phyloP scores from a whole-genome alignment of 2,797 vertebrate species.

The Eleutherodactylus coqui region DNA sequence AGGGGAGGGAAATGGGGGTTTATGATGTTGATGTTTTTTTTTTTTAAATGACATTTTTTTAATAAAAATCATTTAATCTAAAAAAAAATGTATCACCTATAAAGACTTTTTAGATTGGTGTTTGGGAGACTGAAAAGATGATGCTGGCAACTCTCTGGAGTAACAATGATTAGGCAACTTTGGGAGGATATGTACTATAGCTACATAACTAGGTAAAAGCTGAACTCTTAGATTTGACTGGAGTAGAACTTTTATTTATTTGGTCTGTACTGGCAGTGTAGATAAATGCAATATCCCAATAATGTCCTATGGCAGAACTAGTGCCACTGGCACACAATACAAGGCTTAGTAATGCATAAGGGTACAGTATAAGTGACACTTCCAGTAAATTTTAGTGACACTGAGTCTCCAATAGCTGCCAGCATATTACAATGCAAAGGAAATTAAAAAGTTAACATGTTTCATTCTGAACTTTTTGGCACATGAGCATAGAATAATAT shows the following conservation, averaged over 20 bases:
- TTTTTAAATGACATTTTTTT: too few relatives aligned
- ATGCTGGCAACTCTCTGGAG: too few relatives aligned
- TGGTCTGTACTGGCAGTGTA: background rate
- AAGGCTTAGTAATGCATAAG: background rate
- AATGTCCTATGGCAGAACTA: background rate
- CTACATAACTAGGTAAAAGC: background rate
- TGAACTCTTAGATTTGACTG: background rate
- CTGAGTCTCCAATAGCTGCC: background rate
- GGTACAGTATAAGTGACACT: background rate
- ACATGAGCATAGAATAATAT: conserved; percentile 28
- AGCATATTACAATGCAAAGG: background rate
- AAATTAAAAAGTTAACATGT: conserved; percentile 29
- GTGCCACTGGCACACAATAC: background rate
- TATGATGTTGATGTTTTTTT: too few relatives aligned
- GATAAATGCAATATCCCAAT: background rate
- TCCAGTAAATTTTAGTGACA: background rate
- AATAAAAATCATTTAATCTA: too few relatives aligned
- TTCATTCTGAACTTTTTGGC: conserved; percentile 54
- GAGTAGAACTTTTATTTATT: background rate
- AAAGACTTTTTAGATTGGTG: background rate
- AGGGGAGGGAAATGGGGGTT: too few relatives aligned
- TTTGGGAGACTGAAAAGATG: background rate
- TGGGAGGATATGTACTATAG: background rate
- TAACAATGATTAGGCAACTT: background rate
- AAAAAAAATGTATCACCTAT: too few relatives aligned